Percentiles rank a stretch among this genome's conserved stretches.
These are phyloP conservation scores for Dendrolimus houi DNA, from an alignment of 2,888 invertebrate genomes.

Conservation along the genomic window DNA sequence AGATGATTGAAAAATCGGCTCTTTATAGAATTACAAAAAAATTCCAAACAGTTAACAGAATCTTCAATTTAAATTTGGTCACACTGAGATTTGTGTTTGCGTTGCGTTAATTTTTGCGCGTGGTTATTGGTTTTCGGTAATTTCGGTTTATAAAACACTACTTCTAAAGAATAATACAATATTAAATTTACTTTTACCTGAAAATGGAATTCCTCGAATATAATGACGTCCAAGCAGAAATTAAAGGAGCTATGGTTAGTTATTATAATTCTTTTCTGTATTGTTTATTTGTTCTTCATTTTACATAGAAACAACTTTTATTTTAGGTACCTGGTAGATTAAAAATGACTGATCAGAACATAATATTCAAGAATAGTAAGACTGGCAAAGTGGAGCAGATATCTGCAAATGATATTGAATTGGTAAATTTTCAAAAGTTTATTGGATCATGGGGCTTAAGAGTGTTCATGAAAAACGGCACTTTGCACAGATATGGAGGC, in stretches of 20 bases:
- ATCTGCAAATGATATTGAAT: constrained; percentile 87
- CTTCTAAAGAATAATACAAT: background rate
- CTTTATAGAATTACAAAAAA: too few species aligned
- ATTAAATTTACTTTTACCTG: background rate
- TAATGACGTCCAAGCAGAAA: constrained; percentile 88
- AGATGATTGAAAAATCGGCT: too few species aligned
- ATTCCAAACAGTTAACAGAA: too few species aligned
- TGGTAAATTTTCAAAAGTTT: constrained; percentile 94
- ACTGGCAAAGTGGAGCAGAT: constrained; percentile 98
- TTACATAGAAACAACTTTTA: background rate
- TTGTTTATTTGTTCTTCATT: background rate
- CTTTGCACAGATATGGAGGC: constrained; percentile 93
- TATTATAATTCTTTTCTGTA: background rate
- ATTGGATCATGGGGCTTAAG: constrained; percentile 94
- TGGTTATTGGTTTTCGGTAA: background rate
- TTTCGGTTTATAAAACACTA: background rate
- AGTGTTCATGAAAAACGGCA: constrained; percentile 92
- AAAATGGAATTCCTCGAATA: constrained; percentile 91
- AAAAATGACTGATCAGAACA: constrained; percentile 92
- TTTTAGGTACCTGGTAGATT: constrained; percentile 91
- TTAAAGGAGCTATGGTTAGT: constrained; percentile 91
- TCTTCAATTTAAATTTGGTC: too few species aligned
- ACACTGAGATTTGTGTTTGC: background rate
- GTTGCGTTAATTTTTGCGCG: background rate
- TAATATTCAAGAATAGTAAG: constrained; percentile 95